Evolutionary conservation across 2,113 vertebrate species (phyloP), one percentile per base, ranked within the genome.

Genomic region (Catharus minimus): DNA sequence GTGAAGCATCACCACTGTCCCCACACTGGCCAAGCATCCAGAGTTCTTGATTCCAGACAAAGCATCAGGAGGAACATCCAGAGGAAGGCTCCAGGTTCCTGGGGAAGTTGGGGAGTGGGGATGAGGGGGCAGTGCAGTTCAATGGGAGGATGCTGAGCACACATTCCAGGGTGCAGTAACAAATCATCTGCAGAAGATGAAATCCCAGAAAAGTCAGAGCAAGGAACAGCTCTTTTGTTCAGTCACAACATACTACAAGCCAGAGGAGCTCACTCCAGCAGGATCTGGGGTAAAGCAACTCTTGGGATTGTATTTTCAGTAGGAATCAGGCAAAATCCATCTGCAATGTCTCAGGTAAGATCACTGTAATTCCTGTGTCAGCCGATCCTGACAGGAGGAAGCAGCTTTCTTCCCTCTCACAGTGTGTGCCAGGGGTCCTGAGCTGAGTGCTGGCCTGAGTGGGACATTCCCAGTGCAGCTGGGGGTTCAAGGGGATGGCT

Each of bases 361-460:
- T 24, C 20, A 20, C 3, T 17, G 3, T 7, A 4, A 44, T 38
- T 79, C 46, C 9, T 21, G 9, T 36, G 78, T 11, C 67, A 15
- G 46, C 36, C 3, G 1, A 4, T 53, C 21, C 68, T 43, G 43
- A 17, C 30, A 39, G 57, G 3, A 76, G 26, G 21, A 66, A 47
- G 26, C 26, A 7, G 1, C 50, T 71, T 33, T 11, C 20, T 16
- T 8, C 33, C 26, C 41, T 24, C 20, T 38, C 23, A 0, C 0
- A 23, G 36, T 44, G 44, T 32, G 7, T 11, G 43, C 8, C 71
- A 47, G 27, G 17, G 17, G 7, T 17, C 1, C 1, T 57, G 55
- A n/a, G n/a, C 80, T 76, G 53, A 50, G 3, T 22, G 19, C 17
- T 8, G 5, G 18, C 2, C 43, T 30, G 3, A 30, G 15, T 3